Base-by-base conservation (phyloP, 2,888 invertebrate species). In the Platycheirus rosarum region DNA sequence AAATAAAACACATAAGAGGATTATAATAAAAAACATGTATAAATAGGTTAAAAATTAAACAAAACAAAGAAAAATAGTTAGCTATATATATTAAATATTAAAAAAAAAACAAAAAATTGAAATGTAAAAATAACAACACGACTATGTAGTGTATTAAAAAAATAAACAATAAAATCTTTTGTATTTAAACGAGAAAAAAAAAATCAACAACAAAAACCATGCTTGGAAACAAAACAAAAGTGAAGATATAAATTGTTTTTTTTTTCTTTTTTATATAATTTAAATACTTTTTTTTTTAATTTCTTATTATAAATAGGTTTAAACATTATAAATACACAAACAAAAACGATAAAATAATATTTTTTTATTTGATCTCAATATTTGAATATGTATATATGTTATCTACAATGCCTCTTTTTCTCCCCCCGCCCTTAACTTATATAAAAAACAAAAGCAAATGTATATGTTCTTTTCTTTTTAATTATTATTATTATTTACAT, bases 281-380 rank as follows among this genome's bases (percentile, higher is more conserved):
- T 71, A 62, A 79, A 74, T 74, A 42, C 70, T 70, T 74, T 78
- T 74, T n/a, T n/a, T n/a, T n/a, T n/a, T n/a, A n/a, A 55, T 71
- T 65, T 76, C 48, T 51, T 42, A 55, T 60, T 75, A 49, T 49
- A 77, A 57, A 63, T 80, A 84, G 49, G 69, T 75, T 80, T 32
- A 70, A 71, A 69, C 20, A 60, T 37, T 44, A 35, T 49, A 55
- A 68, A 51, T 71, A 71, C 37, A 70, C 51, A 63, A 51, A 53
- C 20, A 51, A 63, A 76, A 73, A 66, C 65, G 70, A 66, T 71
- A 76, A 65, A 80, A 80, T 69, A 75, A 78, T 75, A 70, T 48
- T 77, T 32, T 66, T 82, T 82, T 82, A 77, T 82, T 78, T 84
- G 82, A 84, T 84, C 78, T 84, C 78, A 84, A 78, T 84, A 84